Evolutionary conservation across 1,140 invertebrate genomes (phyloP).

Genomic region (Lanistes nyassanus): DNA sequence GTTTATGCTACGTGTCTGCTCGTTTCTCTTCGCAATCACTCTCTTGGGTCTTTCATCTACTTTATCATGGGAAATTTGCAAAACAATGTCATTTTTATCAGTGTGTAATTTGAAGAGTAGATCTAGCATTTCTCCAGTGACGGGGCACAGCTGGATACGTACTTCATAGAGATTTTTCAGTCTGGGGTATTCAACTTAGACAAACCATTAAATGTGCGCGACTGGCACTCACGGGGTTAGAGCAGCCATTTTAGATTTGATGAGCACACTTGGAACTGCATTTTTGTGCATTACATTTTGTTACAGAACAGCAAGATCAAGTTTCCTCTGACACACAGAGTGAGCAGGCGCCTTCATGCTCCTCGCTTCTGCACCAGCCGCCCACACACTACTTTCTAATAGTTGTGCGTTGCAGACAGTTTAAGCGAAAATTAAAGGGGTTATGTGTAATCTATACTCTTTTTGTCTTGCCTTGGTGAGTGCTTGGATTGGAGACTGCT

Average conservation of each 20-base stretch:
- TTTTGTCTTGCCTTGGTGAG: not conserved
- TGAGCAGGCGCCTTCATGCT: conserved; percentile 73
- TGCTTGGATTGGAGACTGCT: not conserved
- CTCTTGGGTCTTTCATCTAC: too few relatives aligned
- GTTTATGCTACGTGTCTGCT: too few relatives aligned
- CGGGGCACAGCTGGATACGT: too few relatives aligned
- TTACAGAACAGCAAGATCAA: conserved; percentile 84
- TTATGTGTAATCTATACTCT: too few relatives aligned
- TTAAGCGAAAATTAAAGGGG: too few relatives aligned
- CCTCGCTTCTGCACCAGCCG: conserved; percentile 79
- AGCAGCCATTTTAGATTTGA: not conserved
- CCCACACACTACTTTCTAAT: conserved; percentile 79
- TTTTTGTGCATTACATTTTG: not conserved
- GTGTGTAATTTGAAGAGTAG: too few relatives aligned
- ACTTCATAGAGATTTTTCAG: not conserved
- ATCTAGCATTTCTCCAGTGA: too few relatives aligned
- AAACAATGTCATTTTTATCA: too few relatives aligned
- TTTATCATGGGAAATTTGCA: too few relatives aligned
- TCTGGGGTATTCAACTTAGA: not conserved
- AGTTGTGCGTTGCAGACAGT: not conserved
- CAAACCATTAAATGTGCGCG: not conserved
- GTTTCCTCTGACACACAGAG: conserved; percentile 96
- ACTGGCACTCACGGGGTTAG: not conserved
- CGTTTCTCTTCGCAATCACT: too few relatives aligned
- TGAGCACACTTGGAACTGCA: not conserved